A percentile compares a stretch with the other conserved stretches of the same genome.
Conservation (phyloP, 1,140 invertebrate species). For the Trachymyrmex cornetzi region DNA sequence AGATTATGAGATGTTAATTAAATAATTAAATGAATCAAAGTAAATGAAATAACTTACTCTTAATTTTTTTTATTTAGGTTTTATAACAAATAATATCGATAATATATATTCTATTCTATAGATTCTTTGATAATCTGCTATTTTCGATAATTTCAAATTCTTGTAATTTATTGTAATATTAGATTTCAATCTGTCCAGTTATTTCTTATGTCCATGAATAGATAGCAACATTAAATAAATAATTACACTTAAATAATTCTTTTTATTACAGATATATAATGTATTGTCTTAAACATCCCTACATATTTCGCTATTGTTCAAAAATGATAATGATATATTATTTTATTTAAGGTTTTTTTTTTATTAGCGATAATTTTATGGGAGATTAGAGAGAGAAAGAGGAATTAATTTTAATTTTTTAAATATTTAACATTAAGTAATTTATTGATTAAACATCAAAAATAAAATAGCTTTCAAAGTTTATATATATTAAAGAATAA, state of each 20-base stretch:
- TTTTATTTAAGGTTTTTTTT: not conserved
- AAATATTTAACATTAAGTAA: constrained; percentile 7
- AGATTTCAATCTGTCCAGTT: constrained; percentile 19
- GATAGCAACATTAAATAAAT: not conserved
- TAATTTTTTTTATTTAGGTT: not conserved
- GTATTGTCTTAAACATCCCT: not conserved
- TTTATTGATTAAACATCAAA: not conserved
- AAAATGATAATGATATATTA: not conserved
- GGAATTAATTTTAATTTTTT: constrained; percentile 4
- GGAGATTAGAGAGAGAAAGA: not conserved
- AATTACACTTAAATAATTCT: constrained; percentile 6
- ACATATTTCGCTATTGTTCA: too few relatives aligned
- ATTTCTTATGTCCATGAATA: constrained; percentile 23
- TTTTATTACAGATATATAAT: not conserved
- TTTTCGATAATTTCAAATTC: not conserved
- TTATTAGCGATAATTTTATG: constrained; percentile 3
- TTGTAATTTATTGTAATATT: constrained; percentile 17
- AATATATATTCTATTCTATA: constrained; percentile 11
- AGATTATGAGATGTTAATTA: not conserved
- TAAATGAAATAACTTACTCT: not conserved
- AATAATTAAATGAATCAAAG: not conserved
- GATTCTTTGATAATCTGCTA: not conserved
- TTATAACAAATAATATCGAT: not conserved
- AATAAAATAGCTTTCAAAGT: constrained; percentile 20
- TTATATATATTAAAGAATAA: not conserved